Base-by-base conservation (phyloP, 1,140 invertebrate species). In the Marisa cornuarietis region DNA sequence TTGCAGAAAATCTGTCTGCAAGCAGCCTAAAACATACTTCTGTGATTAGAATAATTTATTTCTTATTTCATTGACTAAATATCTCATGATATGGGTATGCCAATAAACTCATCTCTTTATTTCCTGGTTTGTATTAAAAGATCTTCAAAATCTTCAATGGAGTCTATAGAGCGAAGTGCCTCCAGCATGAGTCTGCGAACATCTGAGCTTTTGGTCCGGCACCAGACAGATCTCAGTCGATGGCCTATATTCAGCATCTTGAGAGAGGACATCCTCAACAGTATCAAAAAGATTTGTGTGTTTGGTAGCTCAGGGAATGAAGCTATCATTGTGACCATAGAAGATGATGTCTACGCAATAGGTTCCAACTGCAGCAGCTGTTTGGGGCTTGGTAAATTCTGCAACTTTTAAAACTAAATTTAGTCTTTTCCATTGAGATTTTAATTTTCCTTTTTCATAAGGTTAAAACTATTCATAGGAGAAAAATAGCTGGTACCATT, bases 251-350 rank as follows among this genome's bases (percentile, higher is more conserved):
- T 94, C 82, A 93, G 92, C 83, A 87, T 94, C 6, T 85, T 94
- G 42, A 92, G 93, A 51, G 87, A 90, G 13, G 92, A 93, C 58
- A 93, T 94, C 82, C 83, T 93, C 2, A 82, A 88, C 5, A 91
- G 91, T 79, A 92, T 94, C 54, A 91, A 92, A 82, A 91, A 93
- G 81, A 92, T 92, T 51, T 92, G 93, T 84, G 93, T 94, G 18
- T 94, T 93, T 90, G 94, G 94, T 91, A 92, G 92, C 81, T 90
- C 93, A 62, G 94, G 93, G 22, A 94, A 94, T 89, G 94, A 94
- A 90, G 93, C 94, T 49, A 88, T 94, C 63, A 91, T 94, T 73
- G 92, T 94, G 22, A 94, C 93, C 42, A 92, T 93, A 82, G 91
- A 93, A 83, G 93, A 93, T 87, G 93, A 93, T 83, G 93, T 94